A percentile compares a stretch with the other conserved stretches of the same genome.
phyloP scores from a whole-genome alignment of 64 coral and sea anemone genomes.

The Orbicella faveolata region DNA sequence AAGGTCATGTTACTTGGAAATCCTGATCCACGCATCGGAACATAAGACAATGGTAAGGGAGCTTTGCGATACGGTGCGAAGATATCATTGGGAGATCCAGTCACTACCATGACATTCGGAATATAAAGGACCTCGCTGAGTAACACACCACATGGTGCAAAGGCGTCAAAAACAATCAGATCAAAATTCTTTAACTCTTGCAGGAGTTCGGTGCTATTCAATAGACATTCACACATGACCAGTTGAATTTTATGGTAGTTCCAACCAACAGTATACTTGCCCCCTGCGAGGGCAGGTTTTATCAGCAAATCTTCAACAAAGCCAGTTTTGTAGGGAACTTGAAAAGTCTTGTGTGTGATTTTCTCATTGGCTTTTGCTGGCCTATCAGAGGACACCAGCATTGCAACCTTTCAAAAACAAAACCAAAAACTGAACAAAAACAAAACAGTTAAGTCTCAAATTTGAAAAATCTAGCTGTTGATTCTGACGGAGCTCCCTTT shows the following conservation, averaged over 20 bases:
- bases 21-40: slow-evolving; percentile 1
- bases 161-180: slow-evolving; percentile 43
- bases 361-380: background rate
- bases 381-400: background rate
- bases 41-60: slow-evolving; percentile 30
- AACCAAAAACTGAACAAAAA: too few relatives aligned
- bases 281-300: background rate
- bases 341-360: background rate
- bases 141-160: slow-evolving; percentile 10
- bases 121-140: slow-evolving; percentile 28
- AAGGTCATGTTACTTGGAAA: slow-evolving; percentile 55
- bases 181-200: slow-evolving; percentile 52
- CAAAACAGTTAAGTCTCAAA: background rate
- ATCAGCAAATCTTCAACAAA: background rate
- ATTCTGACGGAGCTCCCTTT: too few relatives aligned
- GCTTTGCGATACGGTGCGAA: background rate
- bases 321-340: background rate
- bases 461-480: too few relatives aligned
- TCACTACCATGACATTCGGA: slow-evolving; percentile 14
- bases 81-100: background rate
- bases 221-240: slow-evolving; percentile 11
- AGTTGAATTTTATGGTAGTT: background rate
- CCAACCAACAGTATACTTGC: background rate
- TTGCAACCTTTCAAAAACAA: background rate
- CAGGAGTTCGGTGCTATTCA: slow-evolving; percentile 31